Conservation (phyloP, 2,797 vertebrate species). For the Chelon labrosus region DNA sequence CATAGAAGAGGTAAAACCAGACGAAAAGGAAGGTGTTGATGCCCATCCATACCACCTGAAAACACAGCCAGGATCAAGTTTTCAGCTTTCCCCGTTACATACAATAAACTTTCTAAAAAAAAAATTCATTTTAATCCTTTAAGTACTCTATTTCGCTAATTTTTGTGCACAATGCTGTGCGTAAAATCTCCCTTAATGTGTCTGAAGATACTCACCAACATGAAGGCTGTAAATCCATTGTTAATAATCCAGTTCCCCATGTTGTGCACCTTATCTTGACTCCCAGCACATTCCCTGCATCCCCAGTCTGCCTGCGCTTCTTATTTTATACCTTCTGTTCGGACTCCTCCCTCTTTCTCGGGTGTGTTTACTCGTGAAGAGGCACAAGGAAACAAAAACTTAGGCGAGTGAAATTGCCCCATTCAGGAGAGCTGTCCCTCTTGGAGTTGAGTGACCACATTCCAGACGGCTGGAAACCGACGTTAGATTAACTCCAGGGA, state of each 20-base stretch:
- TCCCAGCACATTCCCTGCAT: constrained; percentile 12
- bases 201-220: constrained; percentile 83
- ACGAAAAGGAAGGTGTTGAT: constrained; percentile 93
- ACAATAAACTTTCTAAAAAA: background rate
- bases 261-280: background rate
- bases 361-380: background rate
- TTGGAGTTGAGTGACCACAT: constrained; percentile 37
- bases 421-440: constrained; percentile 2
- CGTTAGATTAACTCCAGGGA: background rate
- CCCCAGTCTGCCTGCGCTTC: background rate
- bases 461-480: constrained; percentile 18
- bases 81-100: background rate
- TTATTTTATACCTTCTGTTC: constrained; percentile 19
- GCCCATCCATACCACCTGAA: constrained; percentile 90
- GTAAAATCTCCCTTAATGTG: background rate
- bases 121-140: background rate
- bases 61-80: background rate
- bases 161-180: background rate
- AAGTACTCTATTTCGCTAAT: no score
- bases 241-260: constrained; percentile 93
- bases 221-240: constrained; percentile 86
- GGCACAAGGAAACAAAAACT: constrained; percentile 13
- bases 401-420: background rate
- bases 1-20: constrained; percentile 86
- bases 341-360: constrained; percentile 64